Conservation (phyloP, 2,113 vertebrate species). For the Hemicordylus capensis region DNA sequence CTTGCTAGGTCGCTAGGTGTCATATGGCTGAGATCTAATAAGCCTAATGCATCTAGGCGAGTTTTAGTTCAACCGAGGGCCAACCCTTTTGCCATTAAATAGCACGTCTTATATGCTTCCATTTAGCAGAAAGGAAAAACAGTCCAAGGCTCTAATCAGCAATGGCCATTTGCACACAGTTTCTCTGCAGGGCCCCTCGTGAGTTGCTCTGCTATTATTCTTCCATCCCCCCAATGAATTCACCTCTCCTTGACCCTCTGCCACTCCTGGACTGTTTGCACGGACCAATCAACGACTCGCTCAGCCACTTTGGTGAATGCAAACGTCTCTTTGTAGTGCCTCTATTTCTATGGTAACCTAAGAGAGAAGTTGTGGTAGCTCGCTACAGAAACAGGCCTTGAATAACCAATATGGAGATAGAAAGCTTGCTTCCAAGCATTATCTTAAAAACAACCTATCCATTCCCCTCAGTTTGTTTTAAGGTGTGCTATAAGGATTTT, state of each 20-base stretch:
- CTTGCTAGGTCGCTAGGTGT: neutral
- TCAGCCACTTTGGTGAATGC: neutral
- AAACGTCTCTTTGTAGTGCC: neutral
- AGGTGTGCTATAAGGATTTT: neutral
- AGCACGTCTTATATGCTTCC: neutral
- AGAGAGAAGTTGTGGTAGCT: neutral
- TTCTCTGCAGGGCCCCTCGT: neutral
- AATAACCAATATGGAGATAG: neutral
- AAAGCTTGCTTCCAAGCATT: neutral
- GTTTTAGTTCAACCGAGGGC: neutral
- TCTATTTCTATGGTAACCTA: slow-evolving; percentile 18
- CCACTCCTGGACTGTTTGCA: neutral
- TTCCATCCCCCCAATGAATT: neutral
- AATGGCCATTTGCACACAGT: neutral
- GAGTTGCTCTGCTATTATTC: neutral
- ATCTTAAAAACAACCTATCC: no score
- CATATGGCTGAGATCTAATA: neutral
- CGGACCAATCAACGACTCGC: neutral
- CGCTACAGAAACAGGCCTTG: neutral
- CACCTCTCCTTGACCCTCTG: slow-evolving; percentile 24
- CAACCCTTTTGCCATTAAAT: neutral
- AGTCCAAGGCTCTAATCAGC: neutral
- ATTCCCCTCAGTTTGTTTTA: neutral
- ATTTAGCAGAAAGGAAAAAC: neutral
- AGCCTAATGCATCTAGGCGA: neutral